phyloP scores from a whole-genome alignment of 1,140 invertebrate species.

The Bradynema listronoti region DNA sequence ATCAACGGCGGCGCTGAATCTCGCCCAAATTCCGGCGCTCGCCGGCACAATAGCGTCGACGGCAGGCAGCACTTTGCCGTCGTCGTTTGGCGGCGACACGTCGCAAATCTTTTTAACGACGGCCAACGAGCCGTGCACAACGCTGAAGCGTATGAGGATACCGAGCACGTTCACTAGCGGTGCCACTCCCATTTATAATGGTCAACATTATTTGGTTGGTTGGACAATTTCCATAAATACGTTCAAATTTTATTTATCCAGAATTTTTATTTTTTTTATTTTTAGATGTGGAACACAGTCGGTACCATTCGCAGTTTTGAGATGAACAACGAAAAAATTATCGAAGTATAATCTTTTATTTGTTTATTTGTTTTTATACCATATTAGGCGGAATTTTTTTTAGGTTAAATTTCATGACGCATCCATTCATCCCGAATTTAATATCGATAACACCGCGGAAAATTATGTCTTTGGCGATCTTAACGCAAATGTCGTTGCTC shows the following conservation, averaged over 20 bases:
- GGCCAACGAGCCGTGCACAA: slow-evolving; percentile 7
- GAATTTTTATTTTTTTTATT: background rate
- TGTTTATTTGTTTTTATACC: slow-evolving; percentile 15
- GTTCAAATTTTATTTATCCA: background rate
- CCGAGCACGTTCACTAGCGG: slow-evolving; percentile 16
- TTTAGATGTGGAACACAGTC: slow-evolving; percentile 18
- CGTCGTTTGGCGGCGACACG: background rate
- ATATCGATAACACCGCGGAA: slow-evolving; percentile 15
- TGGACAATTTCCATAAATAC: background rate
- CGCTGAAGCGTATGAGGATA: slow-evolving; percentile 16
- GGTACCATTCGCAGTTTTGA: slow-evolving; percentile 20
- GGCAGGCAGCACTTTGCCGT: background rate
- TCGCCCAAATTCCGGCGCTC: background rate
- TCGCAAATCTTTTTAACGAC: background rate
- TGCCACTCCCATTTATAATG: slow-evolving; percentile 13
- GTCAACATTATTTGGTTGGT: slow-evolving; percentile 13
- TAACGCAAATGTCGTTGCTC: slow-evolving; percentile 12
- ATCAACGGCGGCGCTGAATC: background rate
- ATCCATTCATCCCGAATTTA: slow-evolving; percentile 23
- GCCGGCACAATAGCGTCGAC: background rate
- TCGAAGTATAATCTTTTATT: slow-evolving; percentile 22
- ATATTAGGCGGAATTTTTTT: slow-evolving; percentile 6
- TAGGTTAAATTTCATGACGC: slow-evolving; percentile 23
- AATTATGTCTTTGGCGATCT: slow-evolving; percentile 23
- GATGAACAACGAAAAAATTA: slow-evolving; percentile 7